A percentile compares a stretch with the other conserved stretches of the same genome.
Evolutionary conservation across 2,888 invertebrate species (phyloP).

Genomic region (Bugula neritina): DNA sequence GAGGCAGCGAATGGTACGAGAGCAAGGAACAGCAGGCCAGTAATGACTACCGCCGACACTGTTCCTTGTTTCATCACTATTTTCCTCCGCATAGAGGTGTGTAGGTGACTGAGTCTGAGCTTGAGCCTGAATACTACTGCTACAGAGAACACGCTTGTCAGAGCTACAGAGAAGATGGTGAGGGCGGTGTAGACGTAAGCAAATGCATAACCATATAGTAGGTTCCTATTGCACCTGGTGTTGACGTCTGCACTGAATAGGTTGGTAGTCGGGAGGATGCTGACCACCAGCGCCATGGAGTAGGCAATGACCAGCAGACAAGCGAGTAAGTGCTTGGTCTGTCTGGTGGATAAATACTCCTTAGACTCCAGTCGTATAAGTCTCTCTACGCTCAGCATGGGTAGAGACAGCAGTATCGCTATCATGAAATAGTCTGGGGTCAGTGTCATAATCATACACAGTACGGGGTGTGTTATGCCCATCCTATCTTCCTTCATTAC

Average conservation of each 20-base stretch:
- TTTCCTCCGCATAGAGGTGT: conserved; percentile 4
- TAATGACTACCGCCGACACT: conserved; percentile 3
- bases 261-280: conserved; percentile 19
- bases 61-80: conserved; percentile 20
- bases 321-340: background rate
- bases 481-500: background rate
- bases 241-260: conserved; percentile 1
- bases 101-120: background rate
- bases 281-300: conserved; percentile 13
- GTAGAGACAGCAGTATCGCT: background rate
- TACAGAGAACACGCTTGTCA: conserved; percentile 1
- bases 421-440: conserved; percentile 23
- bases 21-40: background rate
- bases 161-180: background rate
- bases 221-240: background rate
- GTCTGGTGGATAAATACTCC: background rate
- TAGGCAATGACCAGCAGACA: conserved; percentile 12
- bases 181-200: background rate
- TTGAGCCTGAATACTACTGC: conserved; percentile 11
- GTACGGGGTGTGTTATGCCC: background rate
- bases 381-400: conserved; percentile 10
- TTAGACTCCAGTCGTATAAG: background rate
- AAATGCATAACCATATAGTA: conserved; percentile 8
- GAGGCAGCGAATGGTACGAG: background rate
- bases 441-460: background rate